Evolutionary conservation across 2,797 vertebrate species (phyloP).

Genomic region (Pterois miles): DNA sequence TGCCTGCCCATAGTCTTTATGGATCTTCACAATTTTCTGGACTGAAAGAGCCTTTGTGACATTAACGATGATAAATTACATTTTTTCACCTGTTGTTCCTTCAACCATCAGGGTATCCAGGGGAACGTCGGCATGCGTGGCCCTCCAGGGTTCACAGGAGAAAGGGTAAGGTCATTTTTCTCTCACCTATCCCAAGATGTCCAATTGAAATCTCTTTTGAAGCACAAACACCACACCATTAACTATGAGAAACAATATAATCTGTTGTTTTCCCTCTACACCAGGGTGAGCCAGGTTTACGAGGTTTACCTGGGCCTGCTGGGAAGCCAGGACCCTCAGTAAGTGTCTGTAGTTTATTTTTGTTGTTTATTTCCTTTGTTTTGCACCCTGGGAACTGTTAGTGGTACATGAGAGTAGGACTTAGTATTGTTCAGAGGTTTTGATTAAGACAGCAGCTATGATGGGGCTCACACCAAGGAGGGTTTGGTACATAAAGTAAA

Average conservation of each 20-base stretch:
- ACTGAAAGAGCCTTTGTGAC: background rate
- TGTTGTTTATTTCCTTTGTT: background rate
- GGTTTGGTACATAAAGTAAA: slow-evolving; percentile 19
- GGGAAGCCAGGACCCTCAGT: slow-evolving; percentile 88
- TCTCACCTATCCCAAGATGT: background rate
- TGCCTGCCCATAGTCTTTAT: background rate
- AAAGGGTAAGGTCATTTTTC: slow-evolving; percentile 76
- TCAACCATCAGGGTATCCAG: slow-evolving; percentile 81
- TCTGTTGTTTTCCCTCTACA: background rate
- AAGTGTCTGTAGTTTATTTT: slow-evolving; percentile 49
- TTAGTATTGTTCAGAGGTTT: slow-evolving; percentile 25
- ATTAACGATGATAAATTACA: background rate
- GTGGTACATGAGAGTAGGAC: background rate
- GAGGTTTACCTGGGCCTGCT: slow-evolving; percentile 78
- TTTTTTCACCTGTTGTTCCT: background rate
- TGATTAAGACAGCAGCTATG: slow-evolving; percentile 24
- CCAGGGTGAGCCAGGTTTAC: slow-evolving; percentile 85
- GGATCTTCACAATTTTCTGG: background rate
- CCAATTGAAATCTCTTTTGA: background rate
- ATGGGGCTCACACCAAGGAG: slow-evolving; percentile 34
- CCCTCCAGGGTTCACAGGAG: slow-evolving; percentile 81
- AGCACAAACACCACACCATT: background rate
- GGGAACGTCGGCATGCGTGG: slow-evolving; percentile 86
- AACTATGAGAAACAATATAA: background rate
- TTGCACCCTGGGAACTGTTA: background rate